phyloP scores from a whole-genome alignment of 35 echinoderm and acorn worm genomes.

The Ophioderma brevispina region DNA sequence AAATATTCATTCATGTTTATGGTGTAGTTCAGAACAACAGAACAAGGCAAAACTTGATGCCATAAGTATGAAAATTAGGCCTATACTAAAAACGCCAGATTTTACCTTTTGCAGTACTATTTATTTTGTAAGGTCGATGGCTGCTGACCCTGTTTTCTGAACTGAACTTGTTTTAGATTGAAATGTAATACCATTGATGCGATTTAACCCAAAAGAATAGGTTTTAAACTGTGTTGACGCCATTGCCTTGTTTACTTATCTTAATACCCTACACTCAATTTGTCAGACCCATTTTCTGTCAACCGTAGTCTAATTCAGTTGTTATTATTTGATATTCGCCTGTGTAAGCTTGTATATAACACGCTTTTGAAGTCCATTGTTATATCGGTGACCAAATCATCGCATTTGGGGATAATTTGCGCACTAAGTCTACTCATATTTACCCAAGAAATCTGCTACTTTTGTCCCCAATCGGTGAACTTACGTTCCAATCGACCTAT shows the following conservation, averaged over 20 bases:
- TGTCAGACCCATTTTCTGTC: not conserved
- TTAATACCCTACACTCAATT: not conserved
- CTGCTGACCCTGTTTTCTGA: not conserved
- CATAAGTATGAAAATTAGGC: not conserved
- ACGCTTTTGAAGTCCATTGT: not conserved
- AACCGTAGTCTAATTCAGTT: not conserved
- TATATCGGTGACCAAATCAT: not conserved
- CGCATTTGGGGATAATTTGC: not conserved
- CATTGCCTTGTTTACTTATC: not conserved
- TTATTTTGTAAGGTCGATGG: not conserved
- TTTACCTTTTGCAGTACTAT: too few species aligned
- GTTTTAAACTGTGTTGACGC: not conserved
- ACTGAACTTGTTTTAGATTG: not conserved
- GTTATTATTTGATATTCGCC: not conserved
- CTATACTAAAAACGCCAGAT: too few species aligned
- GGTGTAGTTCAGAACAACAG: not conserved
- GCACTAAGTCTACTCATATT: not conserved
- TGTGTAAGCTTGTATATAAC: not conserved
- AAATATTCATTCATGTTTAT: not conserved
- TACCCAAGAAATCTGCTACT: conserved; percentile 9
- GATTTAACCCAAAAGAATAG: not conserved
- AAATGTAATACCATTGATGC: not conserved
- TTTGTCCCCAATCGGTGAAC: conserved; percentile 1
- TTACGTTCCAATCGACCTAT: not conserved
- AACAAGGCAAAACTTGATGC: not conserved